phyloP scores from a whole-genome alignment of 1,140 invertebrate genomes.

The Plutomurus gul region DNA sequence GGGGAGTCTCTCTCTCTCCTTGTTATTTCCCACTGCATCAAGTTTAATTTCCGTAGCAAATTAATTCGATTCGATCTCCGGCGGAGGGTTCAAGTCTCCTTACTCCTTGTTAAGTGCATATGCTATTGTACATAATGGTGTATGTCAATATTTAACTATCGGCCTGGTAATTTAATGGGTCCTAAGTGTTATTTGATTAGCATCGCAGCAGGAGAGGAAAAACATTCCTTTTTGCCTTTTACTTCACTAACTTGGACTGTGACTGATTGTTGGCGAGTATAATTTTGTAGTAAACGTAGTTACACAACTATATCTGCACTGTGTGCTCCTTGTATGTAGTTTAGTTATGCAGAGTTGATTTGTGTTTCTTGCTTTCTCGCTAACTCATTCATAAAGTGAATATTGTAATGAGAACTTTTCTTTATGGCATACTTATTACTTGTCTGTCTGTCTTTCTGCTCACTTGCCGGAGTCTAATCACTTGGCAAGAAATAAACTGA shows the following conservation, averaged over 20 bases:
- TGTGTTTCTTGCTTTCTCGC: not conserved
- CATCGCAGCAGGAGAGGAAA: conserved; percentile 19
- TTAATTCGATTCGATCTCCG: conserved; percentile 41
- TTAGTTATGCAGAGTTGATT: too few species aligned
- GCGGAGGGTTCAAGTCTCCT: conserved; percentile 13
- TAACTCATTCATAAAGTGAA: conserved; percentile 19
- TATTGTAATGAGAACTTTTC: conserved; percentile 22
- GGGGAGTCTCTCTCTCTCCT: conserved; percentile 2
- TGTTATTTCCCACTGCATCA: conserved; percentile 28
- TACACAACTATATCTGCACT: too few species aligned
- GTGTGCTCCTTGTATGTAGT: too few species aligned
- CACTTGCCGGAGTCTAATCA: not conserved
- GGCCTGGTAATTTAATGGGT: conserved; percentile 34
- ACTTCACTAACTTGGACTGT: not conserved
- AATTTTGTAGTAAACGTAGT: too few species aligned
- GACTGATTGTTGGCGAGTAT: too few species aligned
- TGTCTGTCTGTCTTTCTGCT: not conserved
- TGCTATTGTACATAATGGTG: conserved; percentile 19
- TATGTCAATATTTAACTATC: conserved; percentile 36
- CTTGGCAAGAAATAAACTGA: not conserved
- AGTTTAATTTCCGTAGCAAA: conserved; percentile 46
- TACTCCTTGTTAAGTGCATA: not conserved
- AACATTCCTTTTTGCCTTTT: not conserved
- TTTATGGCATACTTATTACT: conserved; percentile 3
- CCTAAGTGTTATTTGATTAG: conserved; percentile 43